Base-by-base conservation (phyloP, 2,888 invertebrate species). In the Tyria jacobaeae region DNA sequence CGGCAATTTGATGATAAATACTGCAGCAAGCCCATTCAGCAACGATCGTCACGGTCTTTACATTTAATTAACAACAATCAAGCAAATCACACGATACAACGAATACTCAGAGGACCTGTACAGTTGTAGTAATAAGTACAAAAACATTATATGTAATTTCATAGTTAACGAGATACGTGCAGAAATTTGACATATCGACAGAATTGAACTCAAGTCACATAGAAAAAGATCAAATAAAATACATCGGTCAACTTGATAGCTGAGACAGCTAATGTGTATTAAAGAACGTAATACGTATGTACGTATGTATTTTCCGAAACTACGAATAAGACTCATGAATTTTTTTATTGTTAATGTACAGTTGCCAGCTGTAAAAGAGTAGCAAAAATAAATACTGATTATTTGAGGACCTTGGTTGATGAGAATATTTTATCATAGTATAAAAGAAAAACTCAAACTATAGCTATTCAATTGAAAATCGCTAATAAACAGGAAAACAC, bases 41-140 rank as follows among this genome's bases (percentile, higher is more conserved):
- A 70, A 64, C 66, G 79, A 76, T 79, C 86, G 90, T 90, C 89
- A 90, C 89, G 89, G 88, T 86, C 66, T 71, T 82, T 84, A 81
- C 72, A 78, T 83, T 85, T 89, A 89, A 90, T 89, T 84, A 86
- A 77, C 78, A 73, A 83, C 85, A 86, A 89, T 90, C 86, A 89
- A 87, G 85, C 80, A 89, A 89, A 89, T 89, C 82, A 82, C 78
- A 80, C 71, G 73, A 70, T 60, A 71, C 64, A 72, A 66, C 68
- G 66, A 64, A 70, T 69, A 74, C 76, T 78, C 69, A 71, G 74
- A 68, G 69, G 70, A 73, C 55, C 27, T 59, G 49, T 55, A 66
- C 51, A 54, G 57, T 68, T 62, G 57, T 60, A 58, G 66, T 73
- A 73, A 73, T 71, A 77, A 75, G 71, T 68, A 73, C 74, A 76